These are phyloP conservation scores for Tanytarsus gracilentus DNA, from an alignment of 2,888 invertebrate genomes.

Conservation along the genomic window DNA sequence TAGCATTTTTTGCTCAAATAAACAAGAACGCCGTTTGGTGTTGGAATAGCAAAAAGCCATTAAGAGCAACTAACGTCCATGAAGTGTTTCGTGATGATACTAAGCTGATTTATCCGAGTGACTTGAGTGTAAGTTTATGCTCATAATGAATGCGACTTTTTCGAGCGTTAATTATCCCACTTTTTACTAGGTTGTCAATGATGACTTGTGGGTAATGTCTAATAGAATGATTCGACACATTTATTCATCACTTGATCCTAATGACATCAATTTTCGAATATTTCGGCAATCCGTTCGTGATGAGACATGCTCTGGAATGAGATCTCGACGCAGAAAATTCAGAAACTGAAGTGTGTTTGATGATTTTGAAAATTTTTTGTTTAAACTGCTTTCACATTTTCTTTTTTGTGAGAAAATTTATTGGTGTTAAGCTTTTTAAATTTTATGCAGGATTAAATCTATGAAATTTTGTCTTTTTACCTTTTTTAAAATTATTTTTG, in stretches of 20 bases:
- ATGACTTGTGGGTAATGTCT: constrained; percentile 57
- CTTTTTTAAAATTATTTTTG: too few relatives aligned
- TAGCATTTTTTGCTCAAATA: constrained; percentile 61
- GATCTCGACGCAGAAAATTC: neutral
- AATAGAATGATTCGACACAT: constrained; percentile 60
- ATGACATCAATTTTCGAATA: constrained; percentile 55
- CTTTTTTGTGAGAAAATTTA: neutral
- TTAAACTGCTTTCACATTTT: neutral
- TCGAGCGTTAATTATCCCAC: constrained; percentile 31
- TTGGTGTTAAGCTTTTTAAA: neutral
- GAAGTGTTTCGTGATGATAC: constrained; percentile 51
- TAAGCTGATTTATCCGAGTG: constrained; percentile 63
- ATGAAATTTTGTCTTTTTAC: too few relatives aligned
- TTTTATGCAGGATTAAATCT: too few relatives aligned
- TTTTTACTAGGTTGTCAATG: constrained; percentile 49
- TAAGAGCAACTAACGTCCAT: constrained; percentile 47
- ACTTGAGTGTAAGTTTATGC: constrained; percentile 40
- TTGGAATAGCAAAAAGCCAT: constrained; percentile 54
- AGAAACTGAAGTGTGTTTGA: neutral
- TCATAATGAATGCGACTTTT: neutral
- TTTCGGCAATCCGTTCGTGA: constrained; percentile 45
- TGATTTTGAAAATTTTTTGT: neutral
- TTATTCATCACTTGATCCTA: constrained; percentile 52
- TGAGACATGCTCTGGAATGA: constrained; percentile 34
- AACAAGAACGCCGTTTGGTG: constrained; percentile 64